A percentile compares a stretch with the other conserved stretches of the same genome.
Evolutionary conservation across 2,888 invertebrate genomes (phyloP).

Genomic region (Nyleta sp.): DNA sequence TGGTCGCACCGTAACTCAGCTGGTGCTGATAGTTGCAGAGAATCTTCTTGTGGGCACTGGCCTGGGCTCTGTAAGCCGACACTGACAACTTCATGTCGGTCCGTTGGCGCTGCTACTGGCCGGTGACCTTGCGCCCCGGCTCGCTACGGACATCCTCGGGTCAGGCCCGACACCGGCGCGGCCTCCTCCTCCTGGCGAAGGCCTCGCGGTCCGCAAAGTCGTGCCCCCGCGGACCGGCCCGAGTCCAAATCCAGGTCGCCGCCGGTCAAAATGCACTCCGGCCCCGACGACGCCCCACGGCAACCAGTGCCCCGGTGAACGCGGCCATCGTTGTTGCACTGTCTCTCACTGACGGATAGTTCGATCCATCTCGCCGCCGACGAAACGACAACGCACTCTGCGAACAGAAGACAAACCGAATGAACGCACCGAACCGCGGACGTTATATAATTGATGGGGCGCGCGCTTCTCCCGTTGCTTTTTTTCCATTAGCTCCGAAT

Average conservation of each 20-base stretch:
- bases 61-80: constrained; percentile 94
- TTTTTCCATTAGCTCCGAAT: too few species aligned
- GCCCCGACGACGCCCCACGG: constrained; percentile 10
- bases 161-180: constrained; percentile 62
- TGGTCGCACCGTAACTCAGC: constrained; percentile 87
- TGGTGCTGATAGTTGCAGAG: constrained; percentile 90
- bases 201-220: constrained; percentile 64
- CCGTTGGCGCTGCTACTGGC: constrained; percentile 68
- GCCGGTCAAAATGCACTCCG: constrained; percentile 45
- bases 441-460: background rate
- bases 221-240: constrained; percentile 23
- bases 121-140: constrained; percentile 71
- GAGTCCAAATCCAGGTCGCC: constrained; percentile 45
- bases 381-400: constrained; percentile 31
- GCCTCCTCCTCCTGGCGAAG: constrained; percentile 41
- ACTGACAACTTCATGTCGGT: constrained; percentile 92
- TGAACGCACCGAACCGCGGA: too few species aligned
- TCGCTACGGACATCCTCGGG: constrained; percentile 72
- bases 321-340: constrained; percentile 19
- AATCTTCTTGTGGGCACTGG: constrained; percentile 94
- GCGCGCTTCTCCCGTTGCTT: too few species aligned
- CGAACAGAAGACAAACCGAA: constrained; percentile 20
- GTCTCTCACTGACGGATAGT: constrained; percentile 21
- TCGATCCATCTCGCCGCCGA: constrained; percentile 33
- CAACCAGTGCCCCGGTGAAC: constrained; percentile 12